Evolutionary conservation across 30 jellyfish, hydroid and myxozoan species (phyloP).

Genomic region (Rhopilema esculentum): DNA sequence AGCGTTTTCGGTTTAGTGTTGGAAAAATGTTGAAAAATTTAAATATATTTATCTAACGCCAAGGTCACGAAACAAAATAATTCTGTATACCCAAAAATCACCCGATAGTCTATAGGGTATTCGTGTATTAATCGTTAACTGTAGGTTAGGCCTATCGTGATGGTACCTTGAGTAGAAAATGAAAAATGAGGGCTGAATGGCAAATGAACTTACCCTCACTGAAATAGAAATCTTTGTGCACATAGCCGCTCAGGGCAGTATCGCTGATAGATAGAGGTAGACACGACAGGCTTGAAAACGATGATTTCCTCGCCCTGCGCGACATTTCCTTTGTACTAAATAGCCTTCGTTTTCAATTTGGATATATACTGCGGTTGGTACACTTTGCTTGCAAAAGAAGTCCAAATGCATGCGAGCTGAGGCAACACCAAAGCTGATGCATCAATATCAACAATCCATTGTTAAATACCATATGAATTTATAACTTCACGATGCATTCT

Average conservation of each 20-base stretch:
- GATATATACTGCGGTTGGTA: not conserved
- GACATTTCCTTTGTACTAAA: not conserved
- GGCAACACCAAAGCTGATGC: not conserved
- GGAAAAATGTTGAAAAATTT: too few species aligned
- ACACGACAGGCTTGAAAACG: slow-evolving; percentile 18
- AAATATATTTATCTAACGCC: too few species aligned
- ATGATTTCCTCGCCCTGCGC: not conserved
- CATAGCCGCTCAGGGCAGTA: slow-evolving; percentile 3
- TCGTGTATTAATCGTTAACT: too few species aligned
- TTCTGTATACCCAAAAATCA: too few species aligned
- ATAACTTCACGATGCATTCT: too few species aligned
- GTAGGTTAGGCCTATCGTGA: too few species aligned
- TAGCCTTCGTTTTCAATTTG: not conserved
- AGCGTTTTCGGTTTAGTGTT: too few species aligned
- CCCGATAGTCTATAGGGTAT: too few species aligned
- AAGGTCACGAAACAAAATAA: too few species aligned
- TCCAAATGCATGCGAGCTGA: not conserved
- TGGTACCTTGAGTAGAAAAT: too few species aligned
- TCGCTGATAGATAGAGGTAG: slow-evolving; percentile 10
- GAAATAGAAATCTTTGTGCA: not conserved
- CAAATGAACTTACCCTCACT: not conserved
- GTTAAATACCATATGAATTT: not conserved
- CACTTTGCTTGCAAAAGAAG: not conserved
- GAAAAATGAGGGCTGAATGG: too few species aligned
- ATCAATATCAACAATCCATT: not conserved